Percentiles rank a stretch among this genome's conserved stretches.
phyloP scores from a whole-genome alignment of 2,113 vertebrate species.

The Thymallus thymallus region DNA sequence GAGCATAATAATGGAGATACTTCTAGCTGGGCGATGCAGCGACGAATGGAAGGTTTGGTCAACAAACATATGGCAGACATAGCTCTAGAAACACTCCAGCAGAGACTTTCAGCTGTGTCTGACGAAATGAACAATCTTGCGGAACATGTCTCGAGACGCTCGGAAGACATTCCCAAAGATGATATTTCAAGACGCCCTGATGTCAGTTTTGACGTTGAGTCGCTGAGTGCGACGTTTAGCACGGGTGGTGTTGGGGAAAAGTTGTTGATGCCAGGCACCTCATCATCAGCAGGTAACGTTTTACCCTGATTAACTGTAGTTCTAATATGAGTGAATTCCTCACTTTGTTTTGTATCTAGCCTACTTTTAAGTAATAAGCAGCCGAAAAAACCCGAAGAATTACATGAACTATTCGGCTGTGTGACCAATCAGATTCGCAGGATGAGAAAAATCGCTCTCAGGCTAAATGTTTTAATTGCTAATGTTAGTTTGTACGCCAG shows the following conservation, averaged over 20 bases:
- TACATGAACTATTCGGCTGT: no score
- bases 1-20: constrained; percentile 36
- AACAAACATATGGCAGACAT: constrained; percentile 64
- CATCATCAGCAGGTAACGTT: constrained; percentile 12
- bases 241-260: constrained; percentile 36
- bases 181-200: constrained; percentile 27
- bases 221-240: constrained; percentile 29
- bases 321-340: not conserved
- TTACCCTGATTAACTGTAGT: not conserved
- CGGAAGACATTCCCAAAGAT: constrained; percentile 27
- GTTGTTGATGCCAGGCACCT: constrained; percentile 38
- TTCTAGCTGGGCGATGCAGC: constrained; percentile 43
- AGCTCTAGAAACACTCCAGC: constrained; percentile 52
- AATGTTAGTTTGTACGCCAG: no score
- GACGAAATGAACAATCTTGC: constrained; percentile 54
- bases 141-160: constrained; percentile 32
- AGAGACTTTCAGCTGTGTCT: constrained; percentile 47
- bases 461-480: no score
- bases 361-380: no score
- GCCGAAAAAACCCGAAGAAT: no score
- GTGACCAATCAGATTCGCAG: no score
- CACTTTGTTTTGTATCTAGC: not conserved
- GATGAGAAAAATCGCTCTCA: no score
- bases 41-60: constrained; percentile 52
- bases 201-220: constrained; percentile 28